Percentiles rank a stretch among this genome's conserved stretches.
Evolutionary conservation across 2,113 vertebrate genomes (phyloP).

Genomic region (Ginglymostoma cirratum): DNA sequence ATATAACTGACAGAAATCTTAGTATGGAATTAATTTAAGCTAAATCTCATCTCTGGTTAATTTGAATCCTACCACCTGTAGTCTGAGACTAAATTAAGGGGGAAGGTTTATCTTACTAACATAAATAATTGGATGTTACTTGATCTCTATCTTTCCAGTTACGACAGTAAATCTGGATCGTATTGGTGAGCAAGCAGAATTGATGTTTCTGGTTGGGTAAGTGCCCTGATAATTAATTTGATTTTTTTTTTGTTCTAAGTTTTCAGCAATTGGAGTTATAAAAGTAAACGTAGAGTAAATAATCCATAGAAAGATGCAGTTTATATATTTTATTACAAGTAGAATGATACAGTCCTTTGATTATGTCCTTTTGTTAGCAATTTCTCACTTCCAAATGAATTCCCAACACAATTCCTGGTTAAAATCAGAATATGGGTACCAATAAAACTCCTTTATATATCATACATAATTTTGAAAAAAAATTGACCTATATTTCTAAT

Average conservation of each 20-base stretch:
- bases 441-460: background rate
- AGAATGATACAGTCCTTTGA: too few species aligned
- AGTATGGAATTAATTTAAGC: background rate
- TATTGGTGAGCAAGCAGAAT: conserved; percentile 92
- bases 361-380: background rate
- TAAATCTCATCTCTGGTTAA: background rate
- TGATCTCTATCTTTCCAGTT: conserved; percentile 47
- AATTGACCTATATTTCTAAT: too few species aligned
- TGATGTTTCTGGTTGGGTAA: conserved; percentile 95
- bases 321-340: background rate
- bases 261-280: background rate
- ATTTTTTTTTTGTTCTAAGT: background rate
- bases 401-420: background rate
- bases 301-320: background rate
- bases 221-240: conserved; percentile 42
- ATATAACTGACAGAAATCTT: background rate
- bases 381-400: background rate
- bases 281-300: background rate
- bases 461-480: too few species aligned
- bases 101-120: background rate
- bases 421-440: background rate
- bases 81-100: background rate
- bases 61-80: background rate
- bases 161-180: conserved; percentile 82
- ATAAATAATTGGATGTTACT: background rate